Evolutionary conservation across 1,140 invertebrate species (phyloP).

Genomic region (Nebria ingens): DNA sequence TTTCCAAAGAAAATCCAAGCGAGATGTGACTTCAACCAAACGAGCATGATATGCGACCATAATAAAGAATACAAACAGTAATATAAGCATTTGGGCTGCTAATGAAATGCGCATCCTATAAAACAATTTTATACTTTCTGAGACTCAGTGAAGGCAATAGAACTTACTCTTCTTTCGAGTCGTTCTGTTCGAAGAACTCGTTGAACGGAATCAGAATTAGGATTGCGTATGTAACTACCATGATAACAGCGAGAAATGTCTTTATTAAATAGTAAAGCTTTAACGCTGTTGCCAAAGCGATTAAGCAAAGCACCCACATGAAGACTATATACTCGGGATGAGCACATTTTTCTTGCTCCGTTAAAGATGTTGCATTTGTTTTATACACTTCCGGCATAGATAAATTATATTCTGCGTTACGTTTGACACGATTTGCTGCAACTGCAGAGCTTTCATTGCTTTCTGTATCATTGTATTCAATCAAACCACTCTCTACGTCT

Average conservation of each 20-base stretch:
- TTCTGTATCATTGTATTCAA: conserved; percentile 11
- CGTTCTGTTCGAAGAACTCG: too few relatives aligned
- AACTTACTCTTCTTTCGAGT: too few relatives aligned
- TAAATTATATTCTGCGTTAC: too few relatives aligned
- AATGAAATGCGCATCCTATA: too few relatives aligned
- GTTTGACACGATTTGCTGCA: too few relatives aligned
- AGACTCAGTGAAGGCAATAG: too few relatives aligned
- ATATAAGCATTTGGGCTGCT: conserved; percentile 61
- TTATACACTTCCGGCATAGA: too few relatives aligned
- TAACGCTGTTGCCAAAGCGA: conserved; percentile 82
- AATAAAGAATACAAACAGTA: conserved; percentile 70
- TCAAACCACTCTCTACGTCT: too few relatives aligned
- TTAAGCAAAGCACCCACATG: conserved; percentile 86
- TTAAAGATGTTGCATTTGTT: too few relatives aligned
- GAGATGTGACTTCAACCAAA: conserved; percentile 76
- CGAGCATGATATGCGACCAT: conserved; percentile 87
- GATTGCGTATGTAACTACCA: conserved; percentile 59
- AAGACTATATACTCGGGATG: conserved; percentile 83
- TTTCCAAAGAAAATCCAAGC: conserved; percentile 94
- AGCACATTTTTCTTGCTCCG: background rate
- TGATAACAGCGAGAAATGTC: conserved; percentile 63
- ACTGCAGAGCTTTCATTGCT: too few relatives aligned
- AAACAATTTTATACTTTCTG: too few relatives aligned
- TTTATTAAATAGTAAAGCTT: conserved; percentile 88
- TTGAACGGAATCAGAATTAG: conserved; percentile 62